phyloP scores from a whole-genome alignment of 2,113 vertebrate species.

The Cochlearius cochlearius region DNA sequence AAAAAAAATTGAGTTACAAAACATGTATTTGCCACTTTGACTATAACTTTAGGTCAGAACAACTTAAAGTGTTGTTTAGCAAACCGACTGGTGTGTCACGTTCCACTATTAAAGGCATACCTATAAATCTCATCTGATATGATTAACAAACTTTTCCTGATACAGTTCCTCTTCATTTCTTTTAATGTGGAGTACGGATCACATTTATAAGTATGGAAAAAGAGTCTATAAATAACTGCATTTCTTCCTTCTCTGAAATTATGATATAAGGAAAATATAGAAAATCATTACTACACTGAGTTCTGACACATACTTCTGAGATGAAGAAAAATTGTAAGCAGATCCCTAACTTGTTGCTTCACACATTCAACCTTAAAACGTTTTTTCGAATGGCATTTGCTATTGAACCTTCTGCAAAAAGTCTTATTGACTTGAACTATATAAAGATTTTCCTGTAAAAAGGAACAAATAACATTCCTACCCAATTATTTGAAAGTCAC shows the following conservation, averaged over 20 bases:
- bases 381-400: neutral
- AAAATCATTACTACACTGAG: neutral
- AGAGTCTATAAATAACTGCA: neutral
- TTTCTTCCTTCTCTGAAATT: neutral
- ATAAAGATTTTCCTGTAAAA: neutral
- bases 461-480: neutral
- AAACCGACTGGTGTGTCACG: neutral
- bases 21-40: neutral
- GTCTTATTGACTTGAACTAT: neutral
- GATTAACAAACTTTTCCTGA: neutral
- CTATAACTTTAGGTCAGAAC: neutral
- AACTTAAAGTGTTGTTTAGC: neutral
- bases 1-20: neutral
- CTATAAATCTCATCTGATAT: neutral
- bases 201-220: neutral
- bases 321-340: neutral
- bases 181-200: neutral
- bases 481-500: neutral
- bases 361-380: neutral
- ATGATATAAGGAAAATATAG: neutral
- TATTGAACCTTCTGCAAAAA: neutral
- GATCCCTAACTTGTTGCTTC: slow-evolving; percentile 15
- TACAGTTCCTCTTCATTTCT: neutral
- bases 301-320: neutral
- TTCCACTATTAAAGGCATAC: neutral